A percentile compares a stretch with the other conserved stretches of the same genome.
Evolutionary conservation across 2,797 vertebrate species (phyloP).

Genomic region (Margarornis squamiger): DNA sequence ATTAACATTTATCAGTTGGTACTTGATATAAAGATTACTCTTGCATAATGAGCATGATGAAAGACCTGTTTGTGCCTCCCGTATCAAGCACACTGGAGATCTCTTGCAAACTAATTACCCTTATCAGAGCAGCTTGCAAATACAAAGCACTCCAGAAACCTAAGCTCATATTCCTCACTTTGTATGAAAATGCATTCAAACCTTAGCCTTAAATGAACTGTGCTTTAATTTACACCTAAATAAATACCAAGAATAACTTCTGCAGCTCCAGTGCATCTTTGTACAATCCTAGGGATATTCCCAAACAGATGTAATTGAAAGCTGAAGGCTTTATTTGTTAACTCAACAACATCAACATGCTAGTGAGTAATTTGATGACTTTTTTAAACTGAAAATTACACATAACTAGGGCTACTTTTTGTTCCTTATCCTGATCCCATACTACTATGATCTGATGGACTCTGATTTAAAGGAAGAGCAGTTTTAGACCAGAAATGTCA

Average conservation of each 20-base stretch:
- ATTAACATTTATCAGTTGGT: constrained; percentile 39
- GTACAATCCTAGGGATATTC: background rate
- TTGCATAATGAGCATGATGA: constrained; percentile 50
- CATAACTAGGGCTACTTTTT: background rate
- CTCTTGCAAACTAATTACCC: constrained; percentile 45
- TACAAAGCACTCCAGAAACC: constrained; percentile 15
- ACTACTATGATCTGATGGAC: background rate
- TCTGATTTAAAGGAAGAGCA: background rate
- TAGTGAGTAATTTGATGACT: background rate
- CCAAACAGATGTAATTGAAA: constrained; percentile 4
- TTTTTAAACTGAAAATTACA: background rate
- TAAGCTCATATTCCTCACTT: background rate
- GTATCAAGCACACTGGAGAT: constrained; percentile 2
- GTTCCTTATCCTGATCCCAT: background rate
- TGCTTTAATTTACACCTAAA: constrained; percentile 2
- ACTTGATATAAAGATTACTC: constrained; percentile 52
- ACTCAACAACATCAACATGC: background rate
- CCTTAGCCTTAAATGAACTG: constrained; percentile 19
- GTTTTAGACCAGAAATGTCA: background rate
- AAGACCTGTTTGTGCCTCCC: constrained; percentile 46
- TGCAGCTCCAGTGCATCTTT: background rate
- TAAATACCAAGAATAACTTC: background rate
- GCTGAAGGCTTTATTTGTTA: background rate
- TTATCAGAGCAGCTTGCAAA: constrained; percentile 40
- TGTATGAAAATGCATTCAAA: constrained; percentile 5